Evolutionary conservation across 2,888 invertebrate genomes (phyloP).

Genomic region (Rhagium mordax): DNA sequence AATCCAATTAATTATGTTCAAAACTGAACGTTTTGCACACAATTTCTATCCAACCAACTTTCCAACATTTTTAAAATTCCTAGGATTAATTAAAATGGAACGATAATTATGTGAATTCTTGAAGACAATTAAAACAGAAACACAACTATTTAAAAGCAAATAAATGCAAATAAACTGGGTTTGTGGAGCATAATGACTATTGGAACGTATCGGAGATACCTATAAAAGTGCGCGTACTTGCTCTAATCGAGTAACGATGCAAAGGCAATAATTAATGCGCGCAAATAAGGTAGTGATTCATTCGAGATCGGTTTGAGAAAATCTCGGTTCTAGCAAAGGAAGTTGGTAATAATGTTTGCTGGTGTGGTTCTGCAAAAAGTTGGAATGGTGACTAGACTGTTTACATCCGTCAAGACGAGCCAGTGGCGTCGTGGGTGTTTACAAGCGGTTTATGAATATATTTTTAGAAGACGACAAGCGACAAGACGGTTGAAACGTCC

Average conservation of each 20-base stretch:
- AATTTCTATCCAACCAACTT: background rate
- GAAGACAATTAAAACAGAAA: background rate
- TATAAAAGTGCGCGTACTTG: slow-evolving; percentile 38
- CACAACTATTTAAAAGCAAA: slow-evolving; percentile 10
- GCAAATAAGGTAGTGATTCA: slow-evolving; percentile 36
- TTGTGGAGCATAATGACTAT: slow-evolving; percentile 42
- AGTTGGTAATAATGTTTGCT: slow-evolving; percentile 13
- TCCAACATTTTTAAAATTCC: background rate
- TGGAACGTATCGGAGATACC: slow-evolving; percentile 46
- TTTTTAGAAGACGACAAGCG: too few species aligned
- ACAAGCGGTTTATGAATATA: too few species aligned
- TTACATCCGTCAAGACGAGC: slow-evolving; percentile 11
- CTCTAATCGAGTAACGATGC: slow-evolving; percentile 10
- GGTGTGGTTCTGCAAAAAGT: background rate
- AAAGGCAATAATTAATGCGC: slow-evolving; percentile 17
- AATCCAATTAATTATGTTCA: too few species aligned
- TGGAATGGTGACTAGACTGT: slow-evolving; percentile 16
- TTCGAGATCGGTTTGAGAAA: slow-evolving; percentile 34
- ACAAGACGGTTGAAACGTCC: too few species aligned
- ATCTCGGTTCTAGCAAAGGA: slow-evolving; percentile 31
- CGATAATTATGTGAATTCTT: background rate
- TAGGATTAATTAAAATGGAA: background rate
- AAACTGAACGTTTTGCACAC: too few species aligned
- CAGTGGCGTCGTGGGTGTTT: background rate
- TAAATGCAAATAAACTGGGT: slow-evolving; percentile 36